These are phyloP conservation scores for Solen grandis DNA, from an alignment of 1,140 invertebrate species.

Conservation along the genomic window DNA sequence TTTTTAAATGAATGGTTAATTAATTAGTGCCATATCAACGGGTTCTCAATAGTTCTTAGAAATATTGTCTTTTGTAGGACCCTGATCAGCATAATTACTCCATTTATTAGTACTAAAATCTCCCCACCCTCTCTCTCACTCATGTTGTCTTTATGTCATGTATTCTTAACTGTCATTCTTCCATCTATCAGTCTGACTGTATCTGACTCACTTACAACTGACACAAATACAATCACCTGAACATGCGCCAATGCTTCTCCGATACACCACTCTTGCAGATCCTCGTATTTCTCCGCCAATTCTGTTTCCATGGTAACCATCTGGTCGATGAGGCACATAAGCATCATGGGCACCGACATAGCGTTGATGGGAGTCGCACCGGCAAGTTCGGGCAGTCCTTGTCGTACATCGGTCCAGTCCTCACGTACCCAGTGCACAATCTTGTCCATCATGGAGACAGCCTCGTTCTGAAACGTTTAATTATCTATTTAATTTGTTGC, in stretches of 20 bases:
- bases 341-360: conserved; percentile 75
- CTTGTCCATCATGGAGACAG: conserved; percentile 68
- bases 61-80: no score
- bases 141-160: no score
- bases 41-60: no score
- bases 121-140: no score
- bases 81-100: no score
- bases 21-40: no score
- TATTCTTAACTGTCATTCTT: neutral
- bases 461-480: conserved; percentile 60
- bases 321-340: conserved; percentile 68
- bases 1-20: no score
- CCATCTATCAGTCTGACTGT: no score
- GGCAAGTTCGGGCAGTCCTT: conserved; percentile 58
- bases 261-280: conserved; percentile 65
- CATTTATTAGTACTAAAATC: no score
- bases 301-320: conserved; percentile 62
- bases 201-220: no score
- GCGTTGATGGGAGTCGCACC: conserved; percentile 48
- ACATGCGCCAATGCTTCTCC: conserved; percentile 63
- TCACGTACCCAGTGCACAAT: conserved; percentile 69
- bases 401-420: conserved; percentile 57
- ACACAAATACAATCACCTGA: conserved; percentile 59
- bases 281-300: conserved; percentile 53
- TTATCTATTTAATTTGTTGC: neutral